Percentiles rank a stretch among this genome's conserved stretches.
Conservation (phyloP, 2,113 vertebrate genomes). For the Xenus cinereus region DNA sequence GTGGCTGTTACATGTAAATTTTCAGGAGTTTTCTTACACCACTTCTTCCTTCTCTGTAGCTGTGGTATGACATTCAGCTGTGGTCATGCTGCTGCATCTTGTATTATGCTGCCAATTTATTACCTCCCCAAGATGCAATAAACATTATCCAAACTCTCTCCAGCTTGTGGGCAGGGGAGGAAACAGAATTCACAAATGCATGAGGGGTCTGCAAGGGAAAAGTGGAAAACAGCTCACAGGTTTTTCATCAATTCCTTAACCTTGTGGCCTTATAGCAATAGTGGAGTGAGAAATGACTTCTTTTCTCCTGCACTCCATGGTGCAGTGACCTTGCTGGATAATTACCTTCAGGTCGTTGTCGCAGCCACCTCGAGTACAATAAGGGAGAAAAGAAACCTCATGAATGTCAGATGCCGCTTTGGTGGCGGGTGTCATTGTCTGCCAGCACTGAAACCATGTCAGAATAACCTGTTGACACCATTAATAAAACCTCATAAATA, state of each 20-base stretch:
- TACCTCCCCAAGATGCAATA: not conserved
- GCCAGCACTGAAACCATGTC: not conserved
- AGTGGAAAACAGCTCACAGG: not conserved
- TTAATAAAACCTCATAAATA: not conserved
- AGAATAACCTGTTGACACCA: not conserved
- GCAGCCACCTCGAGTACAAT: not conserved
- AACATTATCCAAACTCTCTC: not conserved
- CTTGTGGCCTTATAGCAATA: not conserved
- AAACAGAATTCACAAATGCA: not conserved
- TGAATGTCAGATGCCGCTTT: not conserved
- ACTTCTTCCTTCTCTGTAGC: not conserved
- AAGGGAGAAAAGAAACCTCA: not conserved
- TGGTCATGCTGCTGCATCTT: not conserved
- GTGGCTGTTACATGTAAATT: not conserved
- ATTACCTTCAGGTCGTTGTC: not conserved
- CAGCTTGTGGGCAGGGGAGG: not conserved
- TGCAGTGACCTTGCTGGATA: slow-evolving; percentile 35
- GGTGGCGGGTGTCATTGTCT: not conserved
- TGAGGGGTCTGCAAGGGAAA: not conserved
- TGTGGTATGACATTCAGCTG: not conserved
- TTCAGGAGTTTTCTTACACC: not conserved
- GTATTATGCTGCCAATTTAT: not conserved
- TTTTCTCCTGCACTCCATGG: not conserved
- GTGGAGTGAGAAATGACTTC: not conserved
- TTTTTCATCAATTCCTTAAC: slow-evolving; percentile 23